Percentiles rank a stretch among this genome's conserved stretches.
These are phyloP conservation scores for Luperina nickerlii DNA, from an alignment of 2,888 invertebrate species.

Conservation along the genomic window DNA sequence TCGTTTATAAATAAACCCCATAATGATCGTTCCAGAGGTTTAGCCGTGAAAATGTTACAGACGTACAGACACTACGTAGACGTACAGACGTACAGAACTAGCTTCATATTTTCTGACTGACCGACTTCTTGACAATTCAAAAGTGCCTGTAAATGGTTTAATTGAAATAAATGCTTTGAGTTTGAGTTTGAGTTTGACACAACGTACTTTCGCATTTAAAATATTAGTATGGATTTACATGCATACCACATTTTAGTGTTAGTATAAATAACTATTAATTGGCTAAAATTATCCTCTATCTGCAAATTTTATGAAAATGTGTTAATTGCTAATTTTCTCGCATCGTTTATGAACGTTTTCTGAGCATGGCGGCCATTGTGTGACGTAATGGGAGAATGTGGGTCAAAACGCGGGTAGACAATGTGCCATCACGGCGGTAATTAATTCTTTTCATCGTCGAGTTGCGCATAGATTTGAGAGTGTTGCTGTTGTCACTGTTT, in stretches of 20 bases:
- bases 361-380: conserved; percentile 53
- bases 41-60: not conserved
- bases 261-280: conserved; percentile 9
- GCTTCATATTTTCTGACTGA: too few species aligned
- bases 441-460: conserved; percentile 59
- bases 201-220: not conserved
- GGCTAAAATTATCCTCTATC: conserved; percentile 19
- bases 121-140: too few species aligned
- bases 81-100: too few species aligned
- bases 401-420: conserved; percentile 34
- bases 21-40: not conserved
- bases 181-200: too few species aligned
- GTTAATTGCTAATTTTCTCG: conserved; percentile 56
- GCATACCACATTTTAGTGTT: conserved; percentile 7
- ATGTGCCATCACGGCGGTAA: conserved; percentile 49
- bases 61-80: not conserved
- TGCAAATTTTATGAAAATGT: conserved; percentile 22
- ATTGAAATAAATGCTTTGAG: too few species aligned
- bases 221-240: not conserved
- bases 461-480: conserved; percentile 36
- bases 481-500: not conserved
- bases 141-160: too few species aligned
- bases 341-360: conserved; percentile 46
- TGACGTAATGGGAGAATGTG: conserved; percentile 44
- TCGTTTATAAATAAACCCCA: too few species aligned